Base-by-base conservation (phyloP, 2,888 invertebrate species). In the Nebria brevicollis region DNA sequence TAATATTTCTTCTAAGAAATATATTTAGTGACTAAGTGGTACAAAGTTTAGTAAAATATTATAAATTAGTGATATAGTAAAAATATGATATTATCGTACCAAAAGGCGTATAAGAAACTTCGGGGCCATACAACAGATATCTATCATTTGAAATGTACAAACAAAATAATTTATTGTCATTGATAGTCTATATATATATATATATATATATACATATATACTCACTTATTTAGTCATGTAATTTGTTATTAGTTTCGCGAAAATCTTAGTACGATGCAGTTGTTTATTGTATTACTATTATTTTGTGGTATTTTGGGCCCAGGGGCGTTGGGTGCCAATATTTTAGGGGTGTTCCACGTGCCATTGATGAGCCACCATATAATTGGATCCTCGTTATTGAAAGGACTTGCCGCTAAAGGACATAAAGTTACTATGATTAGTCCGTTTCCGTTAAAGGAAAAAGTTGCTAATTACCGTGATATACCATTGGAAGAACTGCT, bases 371-470 rank as follows among this genome's bases (percentile, higher is more conserved):
- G 85, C 74, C 86, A 86, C 72, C 85, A 85, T 43, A 85, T 85
- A 72, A 74, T 86, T 26, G 86, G 86, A 0, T 83, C 83, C 64
- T 72, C 88, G 41, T 86, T 92, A 74, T 88, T 92, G 83, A 89
- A 89, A 72, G 91, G 90, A 84, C 87, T 92, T 70, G 91, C 91
- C 13, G 89, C 88, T 84, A 88, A 90, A 34, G 90, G 91, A 81
- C 91, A 92, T 85, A 89, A 92, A 82, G 90, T 92, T 77, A 91
- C 91, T 41, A 89, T 92, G 84, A 89, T 92, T 73, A 86, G 85
- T 83, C 84, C 86, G 0, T 86, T 84, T 83, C 84, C 85, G 0
- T 75, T 84, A 13, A 82, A 84, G 65, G 72, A 83, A 66, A 79
- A 83, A 5, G 75, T 84, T 6, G 77, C 84, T n/a, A 86, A 86